Base-by-base conservation (phyloP, 37 sponge, comb jelly and placozoan species). In the Cliona cf. orientalis region DNA sequence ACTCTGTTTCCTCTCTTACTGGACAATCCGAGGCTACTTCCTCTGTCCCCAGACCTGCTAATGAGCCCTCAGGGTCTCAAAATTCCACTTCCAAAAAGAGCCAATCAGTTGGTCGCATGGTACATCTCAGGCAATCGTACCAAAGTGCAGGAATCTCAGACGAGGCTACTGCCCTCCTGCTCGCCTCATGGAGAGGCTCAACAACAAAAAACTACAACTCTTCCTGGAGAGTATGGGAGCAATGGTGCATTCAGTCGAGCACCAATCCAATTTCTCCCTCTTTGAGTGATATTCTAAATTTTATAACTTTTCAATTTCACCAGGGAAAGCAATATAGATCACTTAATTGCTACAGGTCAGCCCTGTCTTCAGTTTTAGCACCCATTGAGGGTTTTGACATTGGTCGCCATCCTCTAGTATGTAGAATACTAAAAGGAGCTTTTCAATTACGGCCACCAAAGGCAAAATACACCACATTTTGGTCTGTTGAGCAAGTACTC, bases 91-190 rank as follows among this genome's bases (percentile, higher is more conserved):
- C n/a, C n/a, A n/a, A n/a, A n/a, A n/a, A n/a, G n/a, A n/a, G n/a
- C n/a, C n/a, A n/a, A n/a, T n/a, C n/a, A n/a, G 37, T 35, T 76
- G 62, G 68, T 46, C 80, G 80, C 80, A 42, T 78, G 80, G 80
- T 11, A 25, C 64, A 35, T 78, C n/a, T 78, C 80, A 43, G 80
- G 80, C 12, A 53, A 42, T 36, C 34, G 25, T n/a, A 45, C 44
- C 45, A 9, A 78, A 36, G 14, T 5, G n/a, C 29, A 44, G 67
- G 23, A 34, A 43, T 78, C 44, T 41, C 80, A 78, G 80, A 63
- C 46, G 68, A 64, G 6, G 80, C 49, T 78, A 33, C 9, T 21
- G 31, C 28, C 21, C 80, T 78, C 19, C 9, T 63, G 6, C 22
- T 21, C 3, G 68, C 66, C 33, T 63, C 67, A 21, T 78, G 80